Conservation (phyloP, 1,140 invertebrate genomes). For the Leguminivora glycinivorella region DNA sequence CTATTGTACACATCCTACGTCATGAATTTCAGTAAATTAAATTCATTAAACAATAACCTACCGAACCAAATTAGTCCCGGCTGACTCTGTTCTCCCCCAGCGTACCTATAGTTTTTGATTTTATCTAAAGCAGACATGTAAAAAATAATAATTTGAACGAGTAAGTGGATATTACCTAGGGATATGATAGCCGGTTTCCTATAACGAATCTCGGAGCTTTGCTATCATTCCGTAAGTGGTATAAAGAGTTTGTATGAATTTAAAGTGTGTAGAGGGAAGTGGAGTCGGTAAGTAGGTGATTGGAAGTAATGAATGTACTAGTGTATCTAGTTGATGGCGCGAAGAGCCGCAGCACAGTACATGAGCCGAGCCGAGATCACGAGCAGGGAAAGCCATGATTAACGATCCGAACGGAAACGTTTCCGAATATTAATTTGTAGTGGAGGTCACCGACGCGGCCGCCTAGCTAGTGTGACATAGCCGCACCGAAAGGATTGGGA, state of each 20-base stretch:
- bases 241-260: background rate
- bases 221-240: too few relatives aligned
- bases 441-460: slow-evolving; percentile 66
- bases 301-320: background rate
- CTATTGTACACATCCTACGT: too few relatives aligned
- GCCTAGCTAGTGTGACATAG: slow-evolving; percentile 72
- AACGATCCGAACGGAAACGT: slow-evolving; percentile 73
- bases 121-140: too few relatives aligned
- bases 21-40: too few relatives aligned
- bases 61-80: too few relatives aligned
- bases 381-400: slow-evolving; percentile 64
- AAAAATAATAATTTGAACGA: too few relatives aligned
- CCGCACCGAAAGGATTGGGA: slow-evolving; percentile 74
- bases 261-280: background rate
- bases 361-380: slow-evolving; percentile 43
- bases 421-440: slow-evolving; percentile 78
- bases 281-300: background rate
- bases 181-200: too few relatives aligned
- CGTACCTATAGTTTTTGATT: too few relatives aligned
- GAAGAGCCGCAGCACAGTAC: slow-evolving; percentile 19
- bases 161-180: too few relatives aligned
- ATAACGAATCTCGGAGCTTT: too few relatives aligned
- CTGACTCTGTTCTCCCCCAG: too few relatives aligned
- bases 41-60: too few relatives aligned
- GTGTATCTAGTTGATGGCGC: background rate